A percentile compares a stretch with the other conserved stretches of the same genome.
phyloP scores from a whole-genome alignment of 2,113 vertebrate species.

The Pardalotus punctatus region DNA sequence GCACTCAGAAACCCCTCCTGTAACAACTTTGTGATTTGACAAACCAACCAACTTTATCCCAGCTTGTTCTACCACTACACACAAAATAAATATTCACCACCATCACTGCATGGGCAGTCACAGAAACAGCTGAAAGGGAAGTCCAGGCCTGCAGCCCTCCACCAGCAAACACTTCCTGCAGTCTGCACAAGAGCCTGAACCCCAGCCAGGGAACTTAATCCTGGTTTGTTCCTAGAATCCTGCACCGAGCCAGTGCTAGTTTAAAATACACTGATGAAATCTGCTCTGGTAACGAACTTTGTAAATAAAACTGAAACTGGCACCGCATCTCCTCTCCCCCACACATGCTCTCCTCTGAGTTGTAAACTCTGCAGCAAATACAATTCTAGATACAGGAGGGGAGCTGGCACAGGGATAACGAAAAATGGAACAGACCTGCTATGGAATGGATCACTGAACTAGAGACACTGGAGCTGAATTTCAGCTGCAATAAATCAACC shows the following conservation, averaged over 20 bases:
- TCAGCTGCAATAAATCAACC: background rate
- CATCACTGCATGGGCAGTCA: background rate
- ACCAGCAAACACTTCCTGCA: background rate
- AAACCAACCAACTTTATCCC: background rate
- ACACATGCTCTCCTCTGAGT: background rate
- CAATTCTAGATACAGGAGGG: background rate
- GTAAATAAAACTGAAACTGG: constrained; percentile 28
- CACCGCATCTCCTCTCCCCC: background rate
- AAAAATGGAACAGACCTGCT: background rate
- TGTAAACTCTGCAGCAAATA: background rate
- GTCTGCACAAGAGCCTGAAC: background rate
- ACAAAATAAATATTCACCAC: background rate
- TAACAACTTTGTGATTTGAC: background rate
- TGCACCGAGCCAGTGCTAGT: background rate
- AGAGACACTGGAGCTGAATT: background rate
- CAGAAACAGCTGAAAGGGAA: background rate
- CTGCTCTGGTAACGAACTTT: background rate
- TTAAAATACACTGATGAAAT: background rate
- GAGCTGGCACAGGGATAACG: background rate
- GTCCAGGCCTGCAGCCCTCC: background rate
- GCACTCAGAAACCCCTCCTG: background rate
- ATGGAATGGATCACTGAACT: background rate
- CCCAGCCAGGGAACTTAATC: background rate
- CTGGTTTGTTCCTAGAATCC: background rate
- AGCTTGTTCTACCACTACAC: background rate